Evolutionary conservation across 23 tunicate genomes (phyloP).

Genomic region (Clavelina lepadiformis): DNA sequence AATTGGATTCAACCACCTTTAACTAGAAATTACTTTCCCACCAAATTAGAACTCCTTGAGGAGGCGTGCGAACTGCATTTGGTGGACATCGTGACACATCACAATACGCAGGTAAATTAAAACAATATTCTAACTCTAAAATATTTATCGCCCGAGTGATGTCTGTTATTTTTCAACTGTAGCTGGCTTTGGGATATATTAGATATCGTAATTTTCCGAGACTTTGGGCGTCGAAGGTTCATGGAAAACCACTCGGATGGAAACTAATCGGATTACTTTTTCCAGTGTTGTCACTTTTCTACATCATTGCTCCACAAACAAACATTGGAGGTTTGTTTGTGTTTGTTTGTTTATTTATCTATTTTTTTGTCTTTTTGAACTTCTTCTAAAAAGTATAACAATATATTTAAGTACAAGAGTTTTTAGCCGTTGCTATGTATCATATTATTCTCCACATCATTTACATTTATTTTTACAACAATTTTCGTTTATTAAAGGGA

Average conservation of each 20-base stretch:
- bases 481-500: no score
- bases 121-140: neutral
- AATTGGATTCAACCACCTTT: neutral
- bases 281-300: slow-evolving; percentile 68
- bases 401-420: no score
- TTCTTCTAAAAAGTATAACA: no score
- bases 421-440: neutral
- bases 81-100: slow-evolving; percentile 71
- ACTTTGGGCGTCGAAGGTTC: neutral
- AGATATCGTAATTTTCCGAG: slow-evolving; percentile 62
- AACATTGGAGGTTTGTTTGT: slow-evolving; percentile 40
- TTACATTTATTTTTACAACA: no score
- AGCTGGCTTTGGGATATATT: slow-evolving; percentile 70
- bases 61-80: slow-evolving; percentile 47
- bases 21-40: no score
- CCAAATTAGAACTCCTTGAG: slow-evolving; percentile 43
- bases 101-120: slow-evolving; percentile 59
- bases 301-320: slow-evolving; percentile 42
- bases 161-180: slow-evolving; percentile 1
- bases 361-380: no score
- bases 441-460: no score
- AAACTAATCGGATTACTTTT: slow-evolving; percentile 48
- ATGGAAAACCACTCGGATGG: neutral
- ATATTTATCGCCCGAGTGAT: no score
- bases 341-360: neutral